phyloP scores from a whole-genome alignment of 2,113 vertebrate genomes.

The Nymphicus hollandicus region DNA sequence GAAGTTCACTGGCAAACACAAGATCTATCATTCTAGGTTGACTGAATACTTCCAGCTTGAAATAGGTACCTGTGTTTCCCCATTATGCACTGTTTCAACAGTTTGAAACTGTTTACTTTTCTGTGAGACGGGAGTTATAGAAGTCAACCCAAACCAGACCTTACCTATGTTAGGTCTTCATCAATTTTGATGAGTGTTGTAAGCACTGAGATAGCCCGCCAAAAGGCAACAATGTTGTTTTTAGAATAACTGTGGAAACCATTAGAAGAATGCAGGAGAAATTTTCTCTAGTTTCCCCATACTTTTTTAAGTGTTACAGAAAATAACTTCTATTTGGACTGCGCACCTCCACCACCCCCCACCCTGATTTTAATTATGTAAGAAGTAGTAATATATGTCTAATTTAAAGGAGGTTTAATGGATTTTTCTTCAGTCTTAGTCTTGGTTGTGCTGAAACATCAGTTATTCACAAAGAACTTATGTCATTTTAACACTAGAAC shows the following conservation, averaged over 20 bases:
- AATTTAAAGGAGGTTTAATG: not conserved
- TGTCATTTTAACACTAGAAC: not conserved
- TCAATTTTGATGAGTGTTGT: not conserved
- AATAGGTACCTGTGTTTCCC: not conserved
- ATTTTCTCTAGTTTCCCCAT: not conserved
- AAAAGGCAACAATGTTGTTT: fast-evolving
- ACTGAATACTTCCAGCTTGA: not conserved
- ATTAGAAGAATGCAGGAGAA: not conserved
- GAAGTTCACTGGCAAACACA: not conserved
- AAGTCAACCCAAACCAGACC: not conserved
- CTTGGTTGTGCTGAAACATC: not conserved
- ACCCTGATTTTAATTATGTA: fast-evolving
- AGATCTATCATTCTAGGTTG: not conserved
- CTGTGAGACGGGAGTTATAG: not conserved
- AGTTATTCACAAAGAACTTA: not conserved
- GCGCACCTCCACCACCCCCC: no score
- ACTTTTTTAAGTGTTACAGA: not conserved
- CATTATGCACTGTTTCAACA: not conserved
- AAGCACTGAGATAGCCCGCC: not conserved
- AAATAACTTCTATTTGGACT: not conserved
- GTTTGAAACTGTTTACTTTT: not conserved
- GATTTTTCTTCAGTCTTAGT: not conserved
- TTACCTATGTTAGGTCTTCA: not conserved
- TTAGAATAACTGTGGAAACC: not conserved
- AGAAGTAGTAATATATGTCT: not conserved